phyloP scores from a whole-genome alignment of 2,888 invertebrate genomes.

The Acholoe squamosa region DNA sequence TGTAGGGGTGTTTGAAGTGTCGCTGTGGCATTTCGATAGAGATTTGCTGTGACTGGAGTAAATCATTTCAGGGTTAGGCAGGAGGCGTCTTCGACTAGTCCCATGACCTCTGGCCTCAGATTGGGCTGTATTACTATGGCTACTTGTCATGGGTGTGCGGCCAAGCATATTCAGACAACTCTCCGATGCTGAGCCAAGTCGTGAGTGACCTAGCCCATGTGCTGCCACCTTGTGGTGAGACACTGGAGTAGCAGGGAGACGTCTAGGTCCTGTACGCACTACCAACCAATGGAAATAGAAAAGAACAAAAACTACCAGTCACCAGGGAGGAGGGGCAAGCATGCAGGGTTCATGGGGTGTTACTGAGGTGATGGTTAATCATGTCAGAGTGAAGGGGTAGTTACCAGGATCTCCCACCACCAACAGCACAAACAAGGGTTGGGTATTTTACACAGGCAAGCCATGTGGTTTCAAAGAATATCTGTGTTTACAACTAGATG shows the following conservation, averaged over 20 bases:
- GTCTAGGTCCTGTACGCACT: conserved; percentile 16
- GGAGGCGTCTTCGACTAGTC: conserved; percentile 5
- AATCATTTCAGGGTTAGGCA: background rate
- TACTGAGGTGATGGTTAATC: too few relatives aligned
- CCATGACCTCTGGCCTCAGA: background rate
- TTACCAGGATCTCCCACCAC: too few relatives aligned
- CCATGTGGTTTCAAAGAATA: too few relatives aligned
- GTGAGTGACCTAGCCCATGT: background rate
- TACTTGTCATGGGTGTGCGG: background rate
- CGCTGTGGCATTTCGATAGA: background rate
- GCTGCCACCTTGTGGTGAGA: conserved; percentile 37
- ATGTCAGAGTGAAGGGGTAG: too few relatives aligned
- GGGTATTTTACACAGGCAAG: too few relatives aligned
- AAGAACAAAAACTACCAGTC: conserved; percentile 36
- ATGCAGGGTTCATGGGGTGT: background rate
- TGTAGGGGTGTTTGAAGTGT: background rate
- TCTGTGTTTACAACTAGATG: too few relatives aligned
- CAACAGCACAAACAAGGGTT: too few relatives aligned
- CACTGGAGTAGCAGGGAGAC: background rate
- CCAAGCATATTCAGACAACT: background rate
- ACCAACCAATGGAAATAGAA: conserved; percentile 42
- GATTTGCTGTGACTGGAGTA: background rate
- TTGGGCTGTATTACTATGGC: background rate
- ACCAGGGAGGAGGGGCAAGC: conserved; percentile 11
- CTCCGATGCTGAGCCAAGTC: background rate